These are phyloP conservation scores for Gymnodraco acuticeps DNA, from an alignment of 2,797 vertebrate genomes.

Conservation along the genomic window DNA sequence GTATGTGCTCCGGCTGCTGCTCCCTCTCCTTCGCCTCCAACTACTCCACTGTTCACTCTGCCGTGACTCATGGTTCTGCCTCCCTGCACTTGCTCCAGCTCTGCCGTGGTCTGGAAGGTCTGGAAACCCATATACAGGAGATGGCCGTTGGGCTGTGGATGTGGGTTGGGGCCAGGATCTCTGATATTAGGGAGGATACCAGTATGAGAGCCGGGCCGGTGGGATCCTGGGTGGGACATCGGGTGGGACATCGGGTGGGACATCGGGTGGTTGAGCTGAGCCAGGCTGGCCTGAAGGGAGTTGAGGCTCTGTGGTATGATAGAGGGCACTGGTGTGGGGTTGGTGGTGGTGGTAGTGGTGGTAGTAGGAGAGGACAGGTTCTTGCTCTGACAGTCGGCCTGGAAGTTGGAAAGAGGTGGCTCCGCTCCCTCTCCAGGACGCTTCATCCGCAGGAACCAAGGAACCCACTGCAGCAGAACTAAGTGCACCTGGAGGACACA, in stretches of 20 bases:
- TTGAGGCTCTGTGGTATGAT: slow-evolving; percentile 74
- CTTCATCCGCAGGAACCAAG: slow-evolving; percentile 88
- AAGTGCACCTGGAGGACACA: slow-evolving; percentile 78
- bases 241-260: slow-evolving; percentile 54
- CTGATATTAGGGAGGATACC: slow-evolving; percentile 52
- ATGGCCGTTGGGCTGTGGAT: slow-evolving; percentile 81
- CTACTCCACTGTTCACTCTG: slow-evolving; percentile 42
- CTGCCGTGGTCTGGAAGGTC: slow-evolving; percentile 74
- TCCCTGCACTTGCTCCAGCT: slow-evolving; percentile 73
- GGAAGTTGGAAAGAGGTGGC: slow-evolving; percentile 73
- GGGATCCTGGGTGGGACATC: slow-evolving; percentile 41
- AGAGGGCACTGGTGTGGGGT: slow-evolving; percentile 68
- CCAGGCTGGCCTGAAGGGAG: slow-evolving; percentile 73
- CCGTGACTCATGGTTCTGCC: slow-evolving; percentile 53
- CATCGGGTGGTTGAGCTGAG: slow-evolving; percentile 71
- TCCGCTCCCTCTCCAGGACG: slow-evolving; percentile 82
- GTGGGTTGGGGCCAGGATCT: slow-evolving; percentile 58
- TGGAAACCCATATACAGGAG: slow-evolving; percentile 84
- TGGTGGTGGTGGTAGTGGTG: slow-evolving; percentile 71
- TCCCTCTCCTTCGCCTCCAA: slow-evolving; percentile 63
- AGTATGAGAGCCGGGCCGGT: slow-evolving; percentile 48
- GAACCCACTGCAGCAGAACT: slow-evolving; percentile 87
- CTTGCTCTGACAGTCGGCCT: slow-evolving; percentile 77
- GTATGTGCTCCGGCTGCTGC: slow-evolving; percentile 27
- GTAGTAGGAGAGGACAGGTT: slow-evolving; percentile 74